Conservation (phyloP, 2,888 invertebrate genomes). For the Sicus ferrugineus region DNA sequence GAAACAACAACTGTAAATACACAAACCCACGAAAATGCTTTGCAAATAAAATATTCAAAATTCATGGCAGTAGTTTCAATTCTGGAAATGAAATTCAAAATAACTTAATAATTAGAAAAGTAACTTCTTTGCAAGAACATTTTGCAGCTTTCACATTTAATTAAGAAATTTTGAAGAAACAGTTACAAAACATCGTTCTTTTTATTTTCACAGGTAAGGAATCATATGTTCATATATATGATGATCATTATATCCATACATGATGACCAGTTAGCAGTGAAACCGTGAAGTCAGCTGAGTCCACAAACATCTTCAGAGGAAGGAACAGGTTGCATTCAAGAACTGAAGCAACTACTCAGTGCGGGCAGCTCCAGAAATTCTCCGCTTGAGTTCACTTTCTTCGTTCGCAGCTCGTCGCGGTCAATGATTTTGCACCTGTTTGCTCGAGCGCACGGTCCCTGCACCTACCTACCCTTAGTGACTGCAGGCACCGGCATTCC, state of each 20-base stretch:
- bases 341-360: neutral
- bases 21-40: slow-evolving; percentile 41
- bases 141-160: neutral
- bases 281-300: neutral
- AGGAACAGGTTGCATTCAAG: slow-evolving; percentile 18
- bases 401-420: slow-evolving; percentile 37
- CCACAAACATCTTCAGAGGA: neutral
- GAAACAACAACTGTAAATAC: slow-evolving; percentile 43
- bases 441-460: slow-evolving; percentile 16
- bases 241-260: too few relatives aligned
- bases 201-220: too few relatives aligned
- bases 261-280: neutral
- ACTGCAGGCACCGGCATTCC: slow-evolving; percentile 13
- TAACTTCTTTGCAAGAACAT: too few relatives aligned
- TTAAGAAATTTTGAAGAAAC: too few relatives aligned
- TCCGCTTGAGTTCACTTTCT: slow-evolving; percentile 20
- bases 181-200: too few relatives aligned
- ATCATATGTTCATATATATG: too few relatives aligned
- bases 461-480: neutral
- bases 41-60: slow-evolving; percentile 39
- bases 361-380: slow-evolving; percentile 1
- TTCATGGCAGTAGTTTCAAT: neutral
- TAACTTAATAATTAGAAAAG: neutral
- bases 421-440: slow-evolving; percentile 44
- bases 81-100: neutral